Conservation (phyloP, 2,797 vertebrate genomes). For the Rhincodon typus region DNA sequence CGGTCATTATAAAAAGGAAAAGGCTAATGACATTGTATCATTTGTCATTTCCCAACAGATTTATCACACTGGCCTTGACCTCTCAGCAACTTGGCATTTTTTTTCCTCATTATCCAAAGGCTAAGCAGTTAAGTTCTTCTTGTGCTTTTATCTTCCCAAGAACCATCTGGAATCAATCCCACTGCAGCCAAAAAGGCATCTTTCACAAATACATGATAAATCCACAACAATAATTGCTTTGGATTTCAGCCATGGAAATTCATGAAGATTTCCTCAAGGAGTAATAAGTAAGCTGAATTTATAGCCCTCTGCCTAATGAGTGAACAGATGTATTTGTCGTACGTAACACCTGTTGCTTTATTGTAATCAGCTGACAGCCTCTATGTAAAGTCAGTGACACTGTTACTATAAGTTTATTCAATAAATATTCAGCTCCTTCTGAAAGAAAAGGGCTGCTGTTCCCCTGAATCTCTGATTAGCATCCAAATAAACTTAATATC, state of each 20-base stretch:
- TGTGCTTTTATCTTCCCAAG: background rate
- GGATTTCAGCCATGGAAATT: constrained; percentile 7
- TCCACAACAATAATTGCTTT: constrained; percentile 22
- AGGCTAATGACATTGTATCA: background rate
- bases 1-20: background rate
- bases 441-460: background rate
- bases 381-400: background rate
- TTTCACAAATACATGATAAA: constrained; percentile 28
- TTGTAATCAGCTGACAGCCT: constrained; percentile 13
- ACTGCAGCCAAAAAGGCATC: background rate
- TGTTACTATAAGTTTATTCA: background rate
- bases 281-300: constrained; percentile 27
- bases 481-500: background rate
- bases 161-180: constrained; percentile 1
- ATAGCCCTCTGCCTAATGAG: background rate
- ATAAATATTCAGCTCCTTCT: background rate
- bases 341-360: constrained; percentile 26
- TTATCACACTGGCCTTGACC: background rate
- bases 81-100: background rate
- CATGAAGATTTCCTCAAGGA: constrained; percentile 16
- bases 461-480: background rate
- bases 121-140: background rate
- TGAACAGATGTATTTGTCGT: background rate
- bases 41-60: background rate
- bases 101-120: background rate